phyloP scores from a whole-genome alignment of 2,888 invertebrate genomes.

The Zaprionus obscuricornis region DNA sequence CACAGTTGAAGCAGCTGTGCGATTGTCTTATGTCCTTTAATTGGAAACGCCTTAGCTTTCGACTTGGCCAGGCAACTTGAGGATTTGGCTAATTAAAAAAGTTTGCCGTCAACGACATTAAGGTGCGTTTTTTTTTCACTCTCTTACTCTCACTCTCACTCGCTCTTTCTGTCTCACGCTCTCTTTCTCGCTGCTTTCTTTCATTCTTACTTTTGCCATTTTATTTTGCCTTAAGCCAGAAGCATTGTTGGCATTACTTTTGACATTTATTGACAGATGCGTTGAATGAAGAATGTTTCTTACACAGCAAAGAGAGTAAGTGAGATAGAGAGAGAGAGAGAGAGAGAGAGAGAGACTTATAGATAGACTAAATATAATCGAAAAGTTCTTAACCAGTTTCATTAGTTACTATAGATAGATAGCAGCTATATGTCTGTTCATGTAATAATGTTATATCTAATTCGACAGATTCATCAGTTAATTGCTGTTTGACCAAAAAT shows the following conservation, averaged over 20 bases:
- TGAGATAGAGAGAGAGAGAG: too few species aligned
- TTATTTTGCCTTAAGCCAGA: too few species aligned
- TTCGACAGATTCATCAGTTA: slow-evolving; percentile 12
- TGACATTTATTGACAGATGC: slow-evolving; percentile 25
- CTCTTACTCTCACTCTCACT: neutral
- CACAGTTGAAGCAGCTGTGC: slow-evolving; percentile 23
- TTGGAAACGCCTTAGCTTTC: slow-evolving; percentile 15
- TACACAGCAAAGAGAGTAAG: too few species aligned
- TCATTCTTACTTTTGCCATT: too few species aligned
- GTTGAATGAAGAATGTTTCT: too few species aligned
- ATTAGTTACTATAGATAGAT: too few species aligned
- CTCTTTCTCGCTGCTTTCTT: too few species aligned
- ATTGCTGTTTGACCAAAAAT: slow-evolving; percentile 4
- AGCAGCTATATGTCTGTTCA: neutral
- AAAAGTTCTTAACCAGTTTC: too few species aligned
- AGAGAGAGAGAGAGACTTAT: too few species aligned
- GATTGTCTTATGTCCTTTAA: slow-evolving; percentile 34
- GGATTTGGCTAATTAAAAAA: slow-evolving; percentile 72
- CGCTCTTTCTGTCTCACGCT: too few species aligned
- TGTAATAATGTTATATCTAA: slow-evolving; percentile 5
- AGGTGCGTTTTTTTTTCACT: slow-evolving; percentile 11
- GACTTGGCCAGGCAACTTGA: slow-evolving; percentile 30
- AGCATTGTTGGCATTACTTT: slow-evolving; percentile 19
- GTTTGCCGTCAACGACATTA: slow-evolving; percentile 46
- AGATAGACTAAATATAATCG: too few species aligned